Percentiles rank a stretch among this genome's conserved stretches.
phyloP scores from a whole-genome alignment of 37 sponge, comb jelly and placozoan species.

The Theonella swinhoei region DNA sequence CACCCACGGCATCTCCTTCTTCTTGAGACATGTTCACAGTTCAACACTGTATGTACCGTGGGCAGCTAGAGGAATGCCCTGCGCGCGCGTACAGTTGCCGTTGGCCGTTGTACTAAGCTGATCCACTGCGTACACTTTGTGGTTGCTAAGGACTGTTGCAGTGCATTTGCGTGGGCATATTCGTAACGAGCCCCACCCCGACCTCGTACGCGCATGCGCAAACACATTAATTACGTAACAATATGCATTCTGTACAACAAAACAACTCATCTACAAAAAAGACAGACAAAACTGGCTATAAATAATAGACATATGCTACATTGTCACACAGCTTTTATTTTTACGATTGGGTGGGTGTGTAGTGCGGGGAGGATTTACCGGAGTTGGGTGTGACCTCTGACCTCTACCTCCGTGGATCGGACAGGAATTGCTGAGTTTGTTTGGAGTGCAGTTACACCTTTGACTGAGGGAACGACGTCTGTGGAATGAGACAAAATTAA shows the following conservation, averaged over 20 bases:
- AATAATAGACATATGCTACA: not conserved
- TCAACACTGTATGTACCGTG: not conserved
- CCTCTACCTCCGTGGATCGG: not conserved
- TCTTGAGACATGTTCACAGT: not conserved
- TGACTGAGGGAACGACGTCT: not conserved
- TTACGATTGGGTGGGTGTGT: not conserved
- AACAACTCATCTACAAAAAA: not conserved
- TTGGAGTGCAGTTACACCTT: not conserved
- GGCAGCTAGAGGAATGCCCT: too few relatives aligned
- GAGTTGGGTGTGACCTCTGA: not conserved
- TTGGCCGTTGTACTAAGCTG: too few relatives aligned
- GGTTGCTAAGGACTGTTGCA: too few relatives aligned
- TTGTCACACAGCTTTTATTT: not conserved
- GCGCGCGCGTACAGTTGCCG: too few relatives aligned
- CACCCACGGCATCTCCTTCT: not conserved
- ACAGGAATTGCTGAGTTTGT: not conserved
- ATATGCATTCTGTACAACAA: not conserved
- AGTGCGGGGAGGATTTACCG: not conserved
- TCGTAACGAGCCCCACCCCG: not conserved
- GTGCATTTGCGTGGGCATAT: not conserved
- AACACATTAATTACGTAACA: too few relatives aligned
- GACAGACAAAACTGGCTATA: not conserved
- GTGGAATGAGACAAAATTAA: not conserved
- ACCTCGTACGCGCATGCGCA: not conserved
- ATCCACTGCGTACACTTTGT: too few relatives aligned